phyloP scores from a whole-genome alignment of 2,113 vertebrate species.

The Eptesicus fuscus region DNA sequence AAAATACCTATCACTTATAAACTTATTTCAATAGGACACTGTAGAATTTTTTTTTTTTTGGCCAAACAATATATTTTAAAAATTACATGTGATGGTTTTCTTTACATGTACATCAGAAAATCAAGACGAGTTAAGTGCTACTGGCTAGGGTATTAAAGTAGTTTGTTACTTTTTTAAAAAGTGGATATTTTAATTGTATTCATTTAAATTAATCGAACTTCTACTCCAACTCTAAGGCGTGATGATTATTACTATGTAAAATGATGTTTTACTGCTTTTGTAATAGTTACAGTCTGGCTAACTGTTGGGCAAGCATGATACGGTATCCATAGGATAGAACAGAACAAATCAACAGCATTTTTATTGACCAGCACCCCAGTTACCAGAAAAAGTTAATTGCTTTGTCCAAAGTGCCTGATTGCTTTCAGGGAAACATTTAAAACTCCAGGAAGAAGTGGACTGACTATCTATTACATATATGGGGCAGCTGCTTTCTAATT shows the following conservation, averaged over 20 bases:
- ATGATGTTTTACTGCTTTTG: background rate
- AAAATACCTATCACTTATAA: background rate
- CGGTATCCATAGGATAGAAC: background rate
- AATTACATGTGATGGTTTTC: background rate
- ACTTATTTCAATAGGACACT: background rate
- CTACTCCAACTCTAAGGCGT: background rate
- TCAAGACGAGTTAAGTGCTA: background rate
- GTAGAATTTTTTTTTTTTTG: background rate
- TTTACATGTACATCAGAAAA: background rate
- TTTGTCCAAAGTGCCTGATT: background rate
- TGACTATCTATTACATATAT: background rate
- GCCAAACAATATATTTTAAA: background rate
- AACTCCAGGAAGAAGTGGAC: background rate
- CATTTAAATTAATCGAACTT: background rate
- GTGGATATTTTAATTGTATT: background rate
- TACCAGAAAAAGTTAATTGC: slow-evolving; percentile 15
- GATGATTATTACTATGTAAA: background rate
- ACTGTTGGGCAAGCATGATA: background rate
- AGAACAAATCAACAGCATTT: background rate
- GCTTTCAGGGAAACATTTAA: background rate
- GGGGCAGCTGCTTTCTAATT: background rate
- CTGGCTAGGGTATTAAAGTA: background rate
- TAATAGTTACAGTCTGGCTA: background rate
- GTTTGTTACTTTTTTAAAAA: background rate
- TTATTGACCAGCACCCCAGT: background rate